Percentiles rank a stretch among this genome's conserved stretches.
phyloP scores from a whole-genome alignment of 1,140 invertebrate genomes.

The Neotoxoptera formosana region DNA sequence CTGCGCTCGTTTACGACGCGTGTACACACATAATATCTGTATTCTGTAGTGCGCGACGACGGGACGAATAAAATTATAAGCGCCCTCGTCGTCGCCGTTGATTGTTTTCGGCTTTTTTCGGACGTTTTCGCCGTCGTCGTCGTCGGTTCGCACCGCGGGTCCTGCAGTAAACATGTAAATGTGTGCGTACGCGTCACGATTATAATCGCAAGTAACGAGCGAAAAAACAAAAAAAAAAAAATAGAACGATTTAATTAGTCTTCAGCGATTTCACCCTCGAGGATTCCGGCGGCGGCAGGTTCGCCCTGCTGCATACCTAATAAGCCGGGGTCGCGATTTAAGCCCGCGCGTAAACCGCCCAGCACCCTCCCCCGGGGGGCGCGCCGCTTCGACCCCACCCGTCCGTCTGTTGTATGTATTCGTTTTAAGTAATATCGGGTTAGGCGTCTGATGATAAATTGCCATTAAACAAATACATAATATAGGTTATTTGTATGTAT shows the following conservation, averaged over 20 bases:
- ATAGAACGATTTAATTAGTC: background rate
- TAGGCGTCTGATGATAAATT: background rate
- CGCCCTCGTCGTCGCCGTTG: background rate
- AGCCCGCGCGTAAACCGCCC: background rate
- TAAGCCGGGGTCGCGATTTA: background rate
- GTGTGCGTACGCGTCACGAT: background rate
- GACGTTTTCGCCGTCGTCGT: background rate
- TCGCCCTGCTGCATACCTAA: background rate
- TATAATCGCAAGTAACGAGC: background rate
- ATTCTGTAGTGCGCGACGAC: background rate
- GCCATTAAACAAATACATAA: background rate
- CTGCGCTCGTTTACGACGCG: background rate
- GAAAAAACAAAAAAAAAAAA: too few relatives aligned
- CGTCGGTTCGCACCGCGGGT: background rate
- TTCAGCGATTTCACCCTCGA: background rate
- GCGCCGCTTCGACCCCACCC: background rate
- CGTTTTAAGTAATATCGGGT: background rate
- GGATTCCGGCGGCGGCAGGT: background rate
- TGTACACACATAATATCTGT: background rate
- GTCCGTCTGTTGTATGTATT: background rate
- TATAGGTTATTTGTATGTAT: background rate
- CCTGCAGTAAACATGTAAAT: background rate
- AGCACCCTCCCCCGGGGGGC: too few relatives aligned
- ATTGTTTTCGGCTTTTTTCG: background rate
- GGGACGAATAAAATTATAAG: background rate